Base-by-base conservation (phyloP, 23 tunicate genomes). In the Trididemnum clinides region DNA sequence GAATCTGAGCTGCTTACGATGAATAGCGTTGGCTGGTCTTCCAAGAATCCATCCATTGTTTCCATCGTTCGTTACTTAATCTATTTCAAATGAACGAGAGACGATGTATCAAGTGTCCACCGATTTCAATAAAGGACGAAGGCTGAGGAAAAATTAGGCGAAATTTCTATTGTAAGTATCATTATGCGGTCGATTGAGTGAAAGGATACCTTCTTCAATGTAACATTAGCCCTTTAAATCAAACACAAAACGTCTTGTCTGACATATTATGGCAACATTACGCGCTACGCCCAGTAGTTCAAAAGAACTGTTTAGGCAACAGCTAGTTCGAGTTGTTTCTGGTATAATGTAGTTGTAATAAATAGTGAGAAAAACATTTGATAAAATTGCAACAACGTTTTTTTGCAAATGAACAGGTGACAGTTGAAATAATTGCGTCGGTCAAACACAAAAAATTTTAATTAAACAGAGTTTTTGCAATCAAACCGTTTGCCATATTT, bases 231-330 rank as follows among this genome's bases (percentile, higher is more conserved):
- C 22, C 57, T 73, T 73, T 39, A 19, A 73, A 37, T 73, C 38
- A 29, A 36, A 73, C 57, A 39, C 54, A 73, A 19, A 2, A 2
- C 19, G 2, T 66, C 75, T 66, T 66, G 54, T 37, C 38, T 37
- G 22, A 73, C 80, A 73, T 73, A 73, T 73, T 73, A 39, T 73
- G 80, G 80, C 80, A 73, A 73, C 80, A 73, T 73, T 73, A 73
- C 6, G 28, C 57, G 54, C 28, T 19, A 37, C 57, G 80, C 80
- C 80, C 80, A 36, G 75, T 37, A 66, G 75, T 66, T 66, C 75
- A 66, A 66, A 66, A 59, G 69, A 59, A 29, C 37, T 66, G 75
- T 66, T 66, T 30, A 32, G 75, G 36, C 75, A 66, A 66, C 75
- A 66, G 37, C 10, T 28, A 5, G 54, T 7, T 44, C 54, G 10